Percentiles rank a stretch among this genome's conserved stretches.
These are phyloP conservation scores for Esox lucius DNA, from an alignment of 2,797 vertebrate genomes.

Conservation along the genomic window DNA sequence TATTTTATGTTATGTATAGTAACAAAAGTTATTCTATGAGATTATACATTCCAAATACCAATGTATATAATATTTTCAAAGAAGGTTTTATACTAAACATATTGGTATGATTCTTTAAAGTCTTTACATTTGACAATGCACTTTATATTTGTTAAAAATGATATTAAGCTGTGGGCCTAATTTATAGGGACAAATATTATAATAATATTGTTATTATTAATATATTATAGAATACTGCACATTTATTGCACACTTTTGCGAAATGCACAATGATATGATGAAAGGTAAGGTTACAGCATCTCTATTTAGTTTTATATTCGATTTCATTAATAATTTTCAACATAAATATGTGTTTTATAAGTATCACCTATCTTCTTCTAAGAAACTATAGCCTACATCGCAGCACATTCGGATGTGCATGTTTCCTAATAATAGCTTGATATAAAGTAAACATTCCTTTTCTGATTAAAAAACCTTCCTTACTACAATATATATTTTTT, in stretches of 20 bases:
- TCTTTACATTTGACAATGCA: not conserved
- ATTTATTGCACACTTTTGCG: not conserved
- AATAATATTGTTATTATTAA: too few species aligned
- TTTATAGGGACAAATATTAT: too few species aligned
- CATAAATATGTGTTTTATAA: too few species aligned
- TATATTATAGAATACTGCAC: not conserved
- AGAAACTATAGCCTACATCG: not conserved
- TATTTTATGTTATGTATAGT: not conserved
- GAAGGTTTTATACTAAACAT: not conserved
- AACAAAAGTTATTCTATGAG: not conserved
- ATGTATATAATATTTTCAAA: not conserved
- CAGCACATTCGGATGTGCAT: not conserved
- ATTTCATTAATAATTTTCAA: too few species aligned
- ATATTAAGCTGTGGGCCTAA: not conserved
- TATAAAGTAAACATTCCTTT: not conserved
- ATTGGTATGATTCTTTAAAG: not conserved
- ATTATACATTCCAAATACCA: not conserved
- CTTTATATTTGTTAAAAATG: not conserved
- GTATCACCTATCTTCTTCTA: too few species aligned
- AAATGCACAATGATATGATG: not conserved
- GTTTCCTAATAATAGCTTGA: not conserved
- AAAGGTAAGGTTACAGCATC: not conserved
- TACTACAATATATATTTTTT: too few species aligned
- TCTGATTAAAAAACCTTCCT: not conserved
- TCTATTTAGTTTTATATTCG: not conserved